Evolutionary conservation across 2,797 vertebrate species (phyloP), one percentile per base, ranked within the genome.

Genomic region (Muscicapa striata): DNA sequence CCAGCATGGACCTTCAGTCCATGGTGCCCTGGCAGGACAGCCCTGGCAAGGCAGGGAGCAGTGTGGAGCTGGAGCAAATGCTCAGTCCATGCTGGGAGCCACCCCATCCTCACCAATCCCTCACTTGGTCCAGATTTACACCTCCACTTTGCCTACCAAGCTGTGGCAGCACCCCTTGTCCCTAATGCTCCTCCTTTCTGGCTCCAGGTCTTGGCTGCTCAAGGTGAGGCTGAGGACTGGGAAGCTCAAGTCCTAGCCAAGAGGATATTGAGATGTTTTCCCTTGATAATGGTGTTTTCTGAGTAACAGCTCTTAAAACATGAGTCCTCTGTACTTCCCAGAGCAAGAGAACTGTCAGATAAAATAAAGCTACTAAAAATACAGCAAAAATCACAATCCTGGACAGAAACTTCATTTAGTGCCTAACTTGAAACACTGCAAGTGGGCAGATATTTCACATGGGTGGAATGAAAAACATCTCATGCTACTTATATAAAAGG

Each of bases 61-160:
- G 45, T 0, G 0, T 2, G 10, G 64, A 24, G 41, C 34, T 20
- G 1, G 2, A 11, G 22, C 13, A 72, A 69, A n/a, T 2, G 5
- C 21, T 51, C 3, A 8, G 38, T 29, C 43, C 27, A 1, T 41
- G 18, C 61, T 75, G 45, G 74, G 22, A 76, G 30, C 38, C 29
- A 6, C 22, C 30, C 23, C 5, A 13, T 2, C 48, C 27, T 11
- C 10, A 26, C 36, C 74, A 34, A 9, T 15, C 22, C 17, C 24
- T 17, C 45, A 32, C 14, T 43, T 40, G 45, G 4, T n/a, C 22
- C 58, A 29, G 32, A 29, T 29, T 34, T n/a, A 34, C 36, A 62
- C 20, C 34, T 61, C 36, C 29, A 12, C 51, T 11, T 34, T 46
- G 36, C 46, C 59, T 6, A 3, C 26, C 2, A 11, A n/a, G 54